These are phyloP conservation scores for Gonatopus flavifemur DNA, from an alignment of 1,140 invertebrate genomes.

Conservation along the genomic window DNA sequence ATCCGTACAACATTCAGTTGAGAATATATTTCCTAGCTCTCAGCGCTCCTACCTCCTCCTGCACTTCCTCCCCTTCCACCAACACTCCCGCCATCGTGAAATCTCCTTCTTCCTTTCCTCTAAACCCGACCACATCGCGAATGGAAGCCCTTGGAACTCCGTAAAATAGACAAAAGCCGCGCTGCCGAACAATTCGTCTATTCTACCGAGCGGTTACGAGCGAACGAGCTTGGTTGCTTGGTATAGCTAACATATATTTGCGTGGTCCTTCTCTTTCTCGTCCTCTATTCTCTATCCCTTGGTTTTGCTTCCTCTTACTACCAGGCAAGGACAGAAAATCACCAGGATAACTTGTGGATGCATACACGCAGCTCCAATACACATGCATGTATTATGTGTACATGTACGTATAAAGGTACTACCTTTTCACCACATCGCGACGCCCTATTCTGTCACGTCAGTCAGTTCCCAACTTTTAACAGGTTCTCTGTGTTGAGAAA, in stretches of 20 bases:
- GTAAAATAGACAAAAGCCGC: conserved; percentile 51
- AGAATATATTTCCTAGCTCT: conserved; percentile 54
- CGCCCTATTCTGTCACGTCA: conserved; percentile 27
- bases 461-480: conserved; percentile 33
- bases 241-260: conserved; percentile 51
- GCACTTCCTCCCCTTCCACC: neutral
- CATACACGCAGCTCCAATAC: conserved; percentile 20
- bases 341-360: conserved; percentile 21
- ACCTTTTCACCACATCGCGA: conserved; percentile 31
- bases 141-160: conserved; percentile 51
- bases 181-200: conserved; percentile 51
- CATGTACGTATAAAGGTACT: no score
- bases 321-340: no score
- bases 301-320: conserved; percentile 16
- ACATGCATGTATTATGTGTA: conserved; percentile 11
- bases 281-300: conserved; percentile 15
- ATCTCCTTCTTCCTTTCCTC: conserved; percentile 2
- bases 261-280: conserved; percentile 17
- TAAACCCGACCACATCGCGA: conserved; percentile 20
- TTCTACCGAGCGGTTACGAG: conserved; percentile 50
- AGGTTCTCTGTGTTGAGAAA: no score
- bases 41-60: conserved; percentile 20
- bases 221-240: conserved; percentile 48
- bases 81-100: neutral
- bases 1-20: conserved; percentile 50